Evolutionary conservation across 2,113 vertebrate genomes (phyloP).

Genomic region (Elephas maximus): DNA sequence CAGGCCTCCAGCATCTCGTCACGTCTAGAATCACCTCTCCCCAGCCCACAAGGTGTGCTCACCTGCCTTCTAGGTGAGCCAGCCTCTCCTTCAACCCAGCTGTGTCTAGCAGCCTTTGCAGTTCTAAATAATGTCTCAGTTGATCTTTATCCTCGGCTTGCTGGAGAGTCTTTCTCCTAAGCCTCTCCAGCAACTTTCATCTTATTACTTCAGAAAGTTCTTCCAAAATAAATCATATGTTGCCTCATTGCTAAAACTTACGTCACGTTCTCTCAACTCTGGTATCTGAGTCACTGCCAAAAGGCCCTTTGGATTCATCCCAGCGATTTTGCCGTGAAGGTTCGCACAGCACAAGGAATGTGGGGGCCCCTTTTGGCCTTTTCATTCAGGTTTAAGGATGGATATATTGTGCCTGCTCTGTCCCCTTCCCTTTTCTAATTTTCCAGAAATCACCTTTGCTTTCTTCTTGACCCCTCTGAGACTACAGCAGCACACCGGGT

Average conservation of each 20-base stretch:
- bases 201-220: not conserved
- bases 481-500: not conserved
- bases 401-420: not conserved
- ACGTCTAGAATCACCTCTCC: conserved; percentile 71
- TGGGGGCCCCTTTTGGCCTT: not conserved
- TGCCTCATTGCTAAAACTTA: not conserved
- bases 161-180: not conserved
- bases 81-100: not conserved
- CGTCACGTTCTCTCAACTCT: not conserved
- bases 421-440: conserved; percentile 4
- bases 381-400: not conserved
- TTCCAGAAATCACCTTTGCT: conserved; percentile 19
- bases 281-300: not conserved
- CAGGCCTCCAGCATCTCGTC: conserved; percentile 58
- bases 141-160: not conserved
- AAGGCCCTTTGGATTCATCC: not conserved
- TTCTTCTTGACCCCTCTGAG: not conserved
- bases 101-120: not conserved
- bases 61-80: not conserved
- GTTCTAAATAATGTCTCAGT: not conserved
- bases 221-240: conserved; percentile 22
- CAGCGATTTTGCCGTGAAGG: not conserved
- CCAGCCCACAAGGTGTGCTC: conserved; percentile 56
- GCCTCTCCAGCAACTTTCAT: not conserved
- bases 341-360: not conserved